phyloP scores from a whole-genome alignment of 37 sponge, comb jelly and placozoan species.

The Ianthella basta region DNA sequence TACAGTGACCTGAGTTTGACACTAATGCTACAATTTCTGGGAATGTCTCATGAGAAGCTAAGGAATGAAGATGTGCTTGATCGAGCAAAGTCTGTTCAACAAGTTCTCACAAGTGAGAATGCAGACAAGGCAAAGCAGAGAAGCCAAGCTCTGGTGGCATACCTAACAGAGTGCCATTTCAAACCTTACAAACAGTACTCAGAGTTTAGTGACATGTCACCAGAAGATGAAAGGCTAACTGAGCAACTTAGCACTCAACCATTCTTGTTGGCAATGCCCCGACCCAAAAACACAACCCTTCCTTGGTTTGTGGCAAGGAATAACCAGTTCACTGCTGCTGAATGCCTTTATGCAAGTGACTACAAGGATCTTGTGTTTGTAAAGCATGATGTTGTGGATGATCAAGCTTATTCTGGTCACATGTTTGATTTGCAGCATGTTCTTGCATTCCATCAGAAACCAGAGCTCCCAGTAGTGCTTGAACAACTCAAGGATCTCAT shows the following conservation, averaged over 20 bases:
- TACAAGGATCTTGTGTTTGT: background rate
- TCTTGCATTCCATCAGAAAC: background rate
- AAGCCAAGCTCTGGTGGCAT: background rate
- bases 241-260: background rate
- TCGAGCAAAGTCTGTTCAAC: constrained; percentile 43
- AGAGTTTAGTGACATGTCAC: background rate
- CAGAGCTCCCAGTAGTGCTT: background rate
- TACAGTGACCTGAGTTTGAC: constrained; percentile 10
- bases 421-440: background rate
- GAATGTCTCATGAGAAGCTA: constrained; percentile 45
- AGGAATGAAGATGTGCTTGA: constrained; percentile 38
- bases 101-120: background rate
- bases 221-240: background rate
- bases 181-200: background rate
- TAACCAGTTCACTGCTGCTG: background rate
- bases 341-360: background rate
- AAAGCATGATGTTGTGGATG: background rate
- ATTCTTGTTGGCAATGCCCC: background rate
- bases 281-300: background rate
- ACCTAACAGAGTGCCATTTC: background rate
- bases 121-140: background rate
- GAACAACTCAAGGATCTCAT: constrained; percentile 11
- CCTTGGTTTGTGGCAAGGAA: background rate
- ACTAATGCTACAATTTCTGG: constrained; percentile 16
- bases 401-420: background rate